Evolutionary conservation across 2,113 vertebrate species (phyloP).

Genomic region (Carassius carassius): DNA sequence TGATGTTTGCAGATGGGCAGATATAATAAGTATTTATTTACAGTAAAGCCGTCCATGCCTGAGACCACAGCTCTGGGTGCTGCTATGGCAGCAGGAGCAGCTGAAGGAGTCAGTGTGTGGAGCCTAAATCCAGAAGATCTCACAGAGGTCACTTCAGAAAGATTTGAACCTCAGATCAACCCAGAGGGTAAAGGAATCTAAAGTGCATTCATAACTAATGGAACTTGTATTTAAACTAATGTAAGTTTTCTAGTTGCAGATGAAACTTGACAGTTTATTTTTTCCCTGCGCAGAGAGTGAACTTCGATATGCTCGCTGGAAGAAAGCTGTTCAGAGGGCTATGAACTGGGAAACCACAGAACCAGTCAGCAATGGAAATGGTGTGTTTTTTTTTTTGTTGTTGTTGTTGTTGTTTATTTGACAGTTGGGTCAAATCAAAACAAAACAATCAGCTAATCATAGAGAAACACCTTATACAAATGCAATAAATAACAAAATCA

Average conservation of each 20-base stretch:
- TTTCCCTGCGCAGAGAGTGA: slow-evolving; percentile 83
- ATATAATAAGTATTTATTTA: not conserved
- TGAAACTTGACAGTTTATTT: not conserved
- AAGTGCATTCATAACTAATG: no score
- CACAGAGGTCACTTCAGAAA: slow-evolving; percentile 82
- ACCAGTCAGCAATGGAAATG: slow-evolving; percentile 73
- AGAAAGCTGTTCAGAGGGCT: slow-evolving; percentile 92
- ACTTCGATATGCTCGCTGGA: slow-evolving; percentile 91
- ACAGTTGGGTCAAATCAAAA: no score
- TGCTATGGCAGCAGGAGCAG: slow-evolving; percentile 95
- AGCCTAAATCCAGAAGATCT: slow-evolving; percentile 81
- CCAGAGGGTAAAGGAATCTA: slow-evolving; percentile 78
- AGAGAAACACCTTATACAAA: not conserved
- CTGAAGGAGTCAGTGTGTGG: slow-evolving; percentile 92
- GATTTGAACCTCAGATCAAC: slow-evolving; percentile 91
- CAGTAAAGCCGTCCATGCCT: slow-evolving; percentile 91
- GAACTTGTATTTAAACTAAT: not conserved
- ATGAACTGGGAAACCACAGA: slow-evolving; percentile 92
- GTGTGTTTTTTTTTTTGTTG: slow-evolving; percentile 47
- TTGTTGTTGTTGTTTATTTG: no score
- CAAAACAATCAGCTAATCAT: not conserved
- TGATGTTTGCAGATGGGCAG: not conserved
- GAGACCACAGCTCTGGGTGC: slow-evolving; percentile 94
- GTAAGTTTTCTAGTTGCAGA: not conserved
- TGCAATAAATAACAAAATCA: not conserved